Conservation (phyloP, 2,113 vertebrate genomes). For the Pristiophorus japonicus region DNA sequence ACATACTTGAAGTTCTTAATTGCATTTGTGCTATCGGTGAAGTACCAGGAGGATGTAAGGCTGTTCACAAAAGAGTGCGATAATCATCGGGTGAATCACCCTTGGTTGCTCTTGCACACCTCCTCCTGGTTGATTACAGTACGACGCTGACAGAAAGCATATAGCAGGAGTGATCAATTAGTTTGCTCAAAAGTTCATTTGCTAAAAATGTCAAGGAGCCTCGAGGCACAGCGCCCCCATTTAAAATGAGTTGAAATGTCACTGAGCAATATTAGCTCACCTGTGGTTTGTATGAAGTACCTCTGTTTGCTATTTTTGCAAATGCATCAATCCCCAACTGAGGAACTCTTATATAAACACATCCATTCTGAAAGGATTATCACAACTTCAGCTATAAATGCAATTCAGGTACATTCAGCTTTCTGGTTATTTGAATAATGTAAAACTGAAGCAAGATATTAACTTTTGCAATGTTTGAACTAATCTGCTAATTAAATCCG, state of each 20-base stretch:
- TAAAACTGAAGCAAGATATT: not conserved
- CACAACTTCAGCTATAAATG: not conserved
- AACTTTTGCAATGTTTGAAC: slow-evolving; percentile 18
- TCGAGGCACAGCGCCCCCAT: not conserved
- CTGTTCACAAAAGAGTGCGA: not conserved
- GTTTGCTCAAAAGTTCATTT: not conserved
- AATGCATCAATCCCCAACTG: not conserved
- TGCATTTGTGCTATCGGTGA: not conserved
- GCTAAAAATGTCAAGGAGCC: not conserved
- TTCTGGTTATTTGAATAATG: slow-evolving; percentile 25
- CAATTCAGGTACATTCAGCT: not conserved
- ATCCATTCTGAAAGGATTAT: not conserved
- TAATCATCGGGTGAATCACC: not conserved
- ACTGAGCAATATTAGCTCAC: not conserved
- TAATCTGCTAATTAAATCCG: not conserved
- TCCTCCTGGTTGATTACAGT: not conserved
- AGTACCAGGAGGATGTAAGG: not conserved
- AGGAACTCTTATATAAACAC: not conserved
- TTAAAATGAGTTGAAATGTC: not conserved
- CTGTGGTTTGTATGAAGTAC: not conserved
- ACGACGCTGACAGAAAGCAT: not conserved
- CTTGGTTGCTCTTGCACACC: not conserved
- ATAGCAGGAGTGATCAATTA: not conserved
- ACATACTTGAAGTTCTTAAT: not conserved
- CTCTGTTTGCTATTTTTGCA: not conserved